Base-by-base conservation (phyloP, 2,888 invertebrate genomes). In the Ophion slaviceki region DNA sequence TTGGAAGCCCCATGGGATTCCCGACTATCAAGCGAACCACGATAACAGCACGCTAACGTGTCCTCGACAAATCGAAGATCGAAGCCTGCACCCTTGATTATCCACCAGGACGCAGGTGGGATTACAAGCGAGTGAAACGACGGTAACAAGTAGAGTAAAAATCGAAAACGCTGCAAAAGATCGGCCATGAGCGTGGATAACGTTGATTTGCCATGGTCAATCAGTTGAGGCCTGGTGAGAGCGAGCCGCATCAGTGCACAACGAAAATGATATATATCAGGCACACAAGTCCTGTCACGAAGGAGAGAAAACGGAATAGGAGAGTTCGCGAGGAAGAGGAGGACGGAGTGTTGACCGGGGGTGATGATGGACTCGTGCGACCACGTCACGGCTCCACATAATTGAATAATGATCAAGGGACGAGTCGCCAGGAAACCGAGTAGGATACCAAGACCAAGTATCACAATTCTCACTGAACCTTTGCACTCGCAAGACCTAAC, bases 191-290 rank as follows among this genome's bases (percentile, higher is more conserved):
- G 88, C 89, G 88, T 87, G 86, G 87, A 90, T 89, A 90, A 90
- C 90, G 90, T 89, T 90, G 87, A 90, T 91, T 90, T 89, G 90
- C 87, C 82, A 89, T 88, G 90, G 88, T 90, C 89, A 87, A 88
- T 89, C 88, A 89, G 87, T 84, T 84, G 86, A 85, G 88, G 87
- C 81, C 85, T 80, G 86, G 82, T 82, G 86, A 86, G 74, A 72
- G 72, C 72, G 84, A 59, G 59, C n/a, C 78, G 78, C 74, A 74
- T 81, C 45, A 78, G 59, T 77, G 80, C 59, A 57, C 80, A 40
- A 77, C 68, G 82, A 85, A 86, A 86, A 87, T 85, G 86, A 87
- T 88, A 87, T 81, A 87, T 89, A 72, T 87, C 62, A 67, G 47
- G 71, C 17, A 71, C 64, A 59, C 47, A 28, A n/a, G 45, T 47